Percentiles rank a stretch among this genome's conserved stretches.
phyloP scores from a whole-genome alignment of 2,888 invertebrate species.

The Idaea dimidiata region DNA sequence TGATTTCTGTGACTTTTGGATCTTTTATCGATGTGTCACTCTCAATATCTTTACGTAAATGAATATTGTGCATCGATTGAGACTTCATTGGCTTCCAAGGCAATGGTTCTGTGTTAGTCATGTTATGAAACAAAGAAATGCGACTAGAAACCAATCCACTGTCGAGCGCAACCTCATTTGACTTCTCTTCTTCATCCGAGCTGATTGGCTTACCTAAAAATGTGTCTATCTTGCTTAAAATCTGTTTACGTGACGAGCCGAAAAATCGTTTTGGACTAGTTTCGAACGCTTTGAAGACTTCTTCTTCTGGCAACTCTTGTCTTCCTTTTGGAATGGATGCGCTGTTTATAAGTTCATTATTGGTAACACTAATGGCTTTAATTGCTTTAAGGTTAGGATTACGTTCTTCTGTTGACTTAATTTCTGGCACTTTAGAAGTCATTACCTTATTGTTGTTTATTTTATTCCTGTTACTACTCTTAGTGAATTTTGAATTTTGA shows the following conservation, averaged over 20 bases:
- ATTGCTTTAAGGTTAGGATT: slow-evolving; percentile 7
- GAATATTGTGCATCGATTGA: slow-evolving; percentile 59
- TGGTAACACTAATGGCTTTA: slow-evolving; percentile 8
- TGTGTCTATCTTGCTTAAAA: slow-evolving; percentile 70
- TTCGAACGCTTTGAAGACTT: slow-evolving; percentile 74
- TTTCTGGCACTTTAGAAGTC: slow-evolving; percentile 14
- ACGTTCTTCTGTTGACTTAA: slow-evolving; percentile 13
- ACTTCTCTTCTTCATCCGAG: slow-evolving; percentile 39
- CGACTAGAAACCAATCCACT: slow-evolving; percentile 74
- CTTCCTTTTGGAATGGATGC: slow-evolving; percentile 37
- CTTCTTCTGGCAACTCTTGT: slow-evolving; percentile 72
- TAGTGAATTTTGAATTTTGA: neutral
- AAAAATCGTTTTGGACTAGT: slow-evolving; percentile 76
- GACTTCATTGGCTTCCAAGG: slow-evolving; percentile 51
- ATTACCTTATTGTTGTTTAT: neutral
- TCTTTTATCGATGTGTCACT: slow-evolving; percentile 15
- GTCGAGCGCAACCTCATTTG: slow-evolving; percentile 49
- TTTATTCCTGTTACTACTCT: neutral
- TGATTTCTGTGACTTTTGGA: slow-evolving; percentile 21
- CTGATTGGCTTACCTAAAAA: slow-evolving; percentile 61
- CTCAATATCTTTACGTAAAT: slow-evolving; percentile 41
- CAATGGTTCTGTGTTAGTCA: slow-evolving; percentile 61
- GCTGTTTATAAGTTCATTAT: slow-evolving; percentile 11
- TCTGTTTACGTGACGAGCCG: slow-evolving; percentile 71
- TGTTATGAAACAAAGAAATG: slow-evolving; percentile 68